phyloP scores from a whole-genome alignment of 2,888 invertebrate species.

The Clistopyga incitator region DNA sequence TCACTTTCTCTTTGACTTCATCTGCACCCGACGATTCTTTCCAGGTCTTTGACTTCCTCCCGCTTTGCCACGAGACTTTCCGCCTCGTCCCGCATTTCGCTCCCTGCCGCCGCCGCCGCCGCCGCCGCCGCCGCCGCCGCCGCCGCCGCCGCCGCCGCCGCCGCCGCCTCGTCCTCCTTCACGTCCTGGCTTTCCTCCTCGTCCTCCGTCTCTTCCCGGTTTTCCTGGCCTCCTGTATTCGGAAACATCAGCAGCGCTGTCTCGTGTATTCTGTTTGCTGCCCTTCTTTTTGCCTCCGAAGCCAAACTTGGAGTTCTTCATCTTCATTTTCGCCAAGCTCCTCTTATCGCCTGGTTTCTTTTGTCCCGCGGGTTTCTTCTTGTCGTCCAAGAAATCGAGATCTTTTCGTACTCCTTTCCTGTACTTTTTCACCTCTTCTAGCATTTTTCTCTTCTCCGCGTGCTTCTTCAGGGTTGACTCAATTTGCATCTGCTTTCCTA shows the following conservation, averaged over 20 bases:
- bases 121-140: conserved; percentile 61
- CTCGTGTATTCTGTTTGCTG: conserved; percentile 93
- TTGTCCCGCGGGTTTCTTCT: conserved; percentile 77
- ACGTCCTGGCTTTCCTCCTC: conserved; percentile 65
- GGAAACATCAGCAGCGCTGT: conserved; percentile 90
- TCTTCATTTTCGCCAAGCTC: conserved; percentile 86
- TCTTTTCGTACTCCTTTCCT: conserved; percentile 93
- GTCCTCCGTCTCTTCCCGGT: conserved; percentile 71
- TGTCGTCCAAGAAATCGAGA: conserved; percentile 92
- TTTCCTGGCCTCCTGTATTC: conserved; percentile 84
- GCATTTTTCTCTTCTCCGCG: conserved; percentile 95
- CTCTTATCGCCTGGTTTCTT: conserved; percentile 76
- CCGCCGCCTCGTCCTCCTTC: conserved; percentile 61
- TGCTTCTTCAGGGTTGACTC: conserved; percentile 94
- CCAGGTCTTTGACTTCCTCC: conserved; percentile 81
- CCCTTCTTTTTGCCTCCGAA: conserved; percentile 98
- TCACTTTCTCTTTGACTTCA: conserved; percentile 83
- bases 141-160: conserved; percentile 52
- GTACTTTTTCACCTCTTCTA: conserved; percentile 97
- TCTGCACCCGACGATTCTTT: conserved; percentile 84
- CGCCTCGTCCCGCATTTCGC: conserved; percentile 59
- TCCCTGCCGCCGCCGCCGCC: conserved; percentile 62
- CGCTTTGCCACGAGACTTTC: conserved; percentile 56
- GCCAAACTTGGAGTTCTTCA: conserved; percentile 95
- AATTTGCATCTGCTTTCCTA: conserved; percentile 95